Evolutionary conservation across 2,888 invertebrate genomes (phyloP).

Genomic region (Arge pagana): DNA sequence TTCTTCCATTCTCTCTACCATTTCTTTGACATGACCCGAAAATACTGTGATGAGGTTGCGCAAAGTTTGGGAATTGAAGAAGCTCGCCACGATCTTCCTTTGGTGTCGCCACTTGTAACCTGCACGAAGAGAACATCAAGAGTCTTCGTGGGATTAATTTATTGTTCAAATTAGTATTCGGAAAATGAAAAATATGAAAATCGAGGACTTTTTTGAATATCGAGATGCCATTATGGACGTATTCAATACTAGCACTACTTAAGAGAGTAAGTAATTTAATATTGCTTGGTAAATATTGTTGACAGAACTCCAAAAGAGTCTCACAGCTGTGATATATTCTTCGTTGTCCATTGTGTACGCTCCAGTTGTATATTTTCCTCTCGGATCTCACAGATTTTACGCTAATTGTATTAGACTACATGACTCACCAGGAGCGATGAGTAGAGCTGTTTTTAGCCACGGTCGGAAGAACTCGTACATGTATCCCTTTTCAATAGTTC

Average conservation of each 20-base stretch:
- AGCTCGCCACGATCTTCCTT: conserved; percentile 65
- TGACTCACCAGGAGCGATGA: conserved; percentile 39
- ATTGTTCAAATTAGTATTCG: not conserved
- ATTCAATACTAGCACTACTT: too few relatives aligned
- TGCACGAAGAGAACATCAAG: conserved; percentile 38
- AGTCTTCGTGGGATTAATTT: not conserved
- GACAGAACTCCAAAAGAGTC: too few relatives aligned
- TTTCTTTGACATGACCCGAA: conserved; percentile 62
- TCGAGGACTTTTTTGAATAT: not conserved
- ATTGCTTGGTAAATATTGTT: too few relatives aligned
- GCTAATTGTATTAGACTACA: too few relatives aligned
- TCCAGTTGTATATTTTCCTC: too few relatives aligned
- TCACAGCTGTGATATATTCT: too few relatives aligned
- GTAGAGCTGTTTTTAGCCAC: conserved; percentile 40
- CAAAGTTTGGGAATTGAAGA: conserved; percentile 68
- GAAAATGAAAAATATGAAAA: not conserved
- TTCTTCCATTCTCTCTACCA: conserved; percentile 59
- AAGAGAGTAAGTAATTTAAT: too few relatives aligned
- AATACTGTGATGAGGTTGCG: conserved; percentile 67
- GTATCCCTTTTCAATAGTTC: conserved; percentile 38
- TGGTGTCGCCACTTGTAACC: conserved; percentile 66
- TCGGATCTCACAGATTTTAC: too few relatives aligned
- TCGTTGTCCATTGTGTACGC: too few relatives aligned
- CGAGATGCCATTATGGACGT: not conserved
- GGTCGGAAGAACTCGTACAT: conserved; percentile 36